Evolutionary conservation across 1,140 invertebrate genomes (phyloP).

Genomic region (Hylyphantes graminicola): DNA sequence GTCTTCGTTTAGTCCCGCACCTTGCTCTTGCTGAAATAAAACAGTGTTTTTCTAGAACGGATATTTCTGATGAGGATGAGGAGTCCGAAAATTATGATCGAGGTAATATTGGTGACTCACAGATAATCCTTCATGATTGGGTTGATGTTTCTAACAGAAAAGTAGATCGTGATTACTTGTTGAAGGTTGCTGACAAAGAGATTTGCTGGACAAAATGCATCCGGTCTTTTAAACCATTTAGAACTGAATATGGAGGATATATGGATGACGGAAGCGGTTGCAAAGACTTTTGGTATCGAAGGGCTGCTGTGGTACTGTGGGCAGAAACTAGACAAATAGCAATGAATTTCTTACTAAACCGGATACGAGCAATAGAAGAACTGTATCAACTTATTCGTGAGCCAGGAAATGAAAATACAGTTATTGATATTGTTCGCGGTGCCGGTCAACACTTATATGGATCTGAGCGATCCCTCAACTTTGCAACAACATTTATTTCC

Average conservation of each 20-base stretch:
- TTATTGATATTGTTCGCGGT: background rate
- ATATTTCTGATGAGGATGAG: background rate
- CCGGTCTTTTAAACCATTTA: background rate
- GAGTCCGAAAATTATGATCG: background rate
- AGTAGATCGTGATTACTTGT: background rate
- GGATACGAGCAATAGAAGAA: background rate
- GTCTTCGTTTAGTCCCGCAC: background rate
- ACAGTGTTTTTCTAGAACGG: no score
- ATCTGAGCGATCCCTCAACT: no score
- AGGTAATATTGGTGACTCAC: background rate
- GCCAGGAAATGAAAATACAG: background rate
- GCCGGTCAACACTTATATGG: background rate
- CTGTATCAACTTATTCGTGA: background rate
- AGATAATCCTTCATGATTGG: background rate
- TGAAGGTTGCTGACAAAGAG: background rate
- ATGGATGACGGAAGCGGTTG: background rate
- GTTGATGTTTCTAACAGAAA: constrained; percentile 3
- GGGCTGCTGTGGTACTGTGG: background rate
- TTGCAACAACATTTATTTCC: no score
- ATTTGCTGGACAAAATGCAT: background rate
- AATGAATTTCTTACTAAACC: background rate
- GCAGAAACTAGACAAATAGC: background rate
- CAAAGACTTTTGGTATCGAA: background rate
- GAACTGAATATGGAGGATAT: background rate
- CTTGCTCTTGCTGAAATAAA: background rate